Evolutionary conservation across 2,113 vertebrate genomes (phyloP).

Genomic region (Anhinga anhinga): DNA sequence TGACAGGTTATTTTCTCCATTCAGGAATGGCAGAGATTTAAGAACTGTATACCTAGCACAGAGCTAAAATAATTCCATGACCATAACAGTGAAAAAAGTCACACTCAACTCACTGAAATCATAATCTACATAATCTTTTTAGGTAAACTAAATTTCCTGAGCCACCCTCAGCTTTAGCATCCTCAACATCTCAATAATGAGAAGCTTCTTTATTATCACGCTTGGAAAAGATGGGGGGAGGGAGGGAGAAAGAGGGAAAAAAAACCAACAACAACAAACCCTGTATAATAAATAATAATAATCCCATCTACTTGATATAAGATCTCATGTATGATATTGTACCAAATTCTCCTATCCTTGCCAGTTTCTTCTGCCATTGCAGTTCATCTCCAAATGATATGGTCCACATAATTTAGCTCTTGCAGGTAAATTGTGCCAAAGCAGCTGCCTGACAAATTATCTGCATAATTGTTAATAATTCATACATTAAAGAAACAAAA

Average conservation of each 20-base stretch:
- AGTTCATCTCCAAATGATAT: not conserved
- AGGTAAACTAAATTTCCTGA: not conserved
- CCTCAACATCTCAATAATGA: not conserved
- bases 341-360: not conserved
- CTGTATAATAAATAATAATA: not conserved
- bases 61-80: not conserved
- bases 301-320: not conserved
- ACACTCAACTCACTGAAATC: not conserved
- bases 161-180: not conserved
- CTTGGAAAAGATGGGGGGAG: rapidly evolving
- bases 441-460: not conserved
- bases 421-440: not conserved
- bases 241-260: not conserved
- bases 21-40: not conserved
- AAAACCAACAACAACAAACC: not conserved
- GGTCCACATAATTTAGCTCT: not conserved
- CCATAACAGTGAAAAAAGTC: not conserved
- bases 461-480: not conserved
- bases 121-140: not conserved
- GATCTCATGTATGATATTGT: not conserved
- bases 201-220: not conserved
- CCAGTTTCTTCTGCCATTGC: not conserved
- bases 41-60: not conserved
- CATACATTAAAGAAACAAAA: not conserved
- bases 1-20: not conserved